phyloP scores from a whole-genome alignment of 2,113 vertebrate genomes.

The Sceloporus undulatus region DNA sequence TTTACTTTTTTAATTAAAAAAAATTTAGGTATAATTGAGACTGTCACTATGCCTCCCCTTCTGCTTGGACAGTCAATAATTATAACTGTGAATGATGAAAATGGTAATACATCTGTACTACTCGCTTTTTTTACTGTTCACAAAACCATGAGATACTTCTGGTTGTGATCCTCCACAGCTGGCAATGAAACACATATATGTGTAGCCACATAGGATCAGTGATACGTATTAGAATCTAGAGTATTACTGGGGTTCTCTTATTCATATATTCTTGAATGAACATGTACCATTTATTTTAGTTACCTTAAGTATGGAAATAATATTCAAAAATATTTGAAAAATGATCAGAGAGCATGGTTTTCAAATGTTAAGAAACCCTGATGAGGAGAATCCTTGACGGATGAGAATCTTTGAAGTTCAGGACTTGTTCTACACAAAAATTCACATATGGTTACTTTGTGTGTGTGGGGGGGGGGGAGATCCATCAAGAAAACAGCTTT shows the following conservation, averaged over 20 bases:
- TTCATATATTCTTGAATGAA: background rate
- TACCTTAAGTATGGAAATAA: too few relatives aligned
- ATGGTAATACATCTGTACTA: slow-evolving; percentile 34
- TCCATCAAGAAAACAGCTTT: too few relatives aligned
- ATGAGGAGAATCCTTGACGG: too few relatives aligned
- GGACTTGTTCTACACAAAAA: too few relatives aligned
- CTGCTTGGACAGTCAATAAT: slow-evolving; percentile 60
- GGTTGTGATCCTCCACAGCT: slow-evolving; percentile 36
- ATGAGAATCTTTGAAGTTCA: too few relatives aligned
- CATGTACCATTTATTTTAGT: background rate
- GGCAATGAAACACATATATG: background rate
- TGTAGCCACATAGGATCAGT: background rate
- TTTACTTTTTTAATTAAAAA: slow-evolving; percentile 73
- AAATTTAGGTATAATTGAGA: slow-evolving; percentile 70
- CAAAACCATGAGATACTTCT: slow-evolving; percentile 47
- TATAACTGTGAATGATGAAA: slow-evolving; percentile 55
- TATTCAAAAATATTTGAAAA: too few relatives aligned
- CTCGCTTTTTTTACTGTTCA: slow-evolving; percentile 32
- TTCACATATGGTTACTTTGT: too few relatives aligned
- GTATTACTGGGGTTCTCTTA: background rate
- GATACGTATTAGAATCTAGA: background rate
- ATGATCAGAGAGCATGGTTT: too few relatives aligned
- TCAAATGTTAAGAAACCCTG: too few relatives aligned
- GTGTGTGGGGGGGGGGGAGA: too few relatives aligned
- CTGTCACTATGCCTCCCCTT: slow-evolving; percentile 63